Evolutionary conservation across 2,888 invertebrate genomes (phyloP).

Genomic region (Mimachlamys varia): DNA sequence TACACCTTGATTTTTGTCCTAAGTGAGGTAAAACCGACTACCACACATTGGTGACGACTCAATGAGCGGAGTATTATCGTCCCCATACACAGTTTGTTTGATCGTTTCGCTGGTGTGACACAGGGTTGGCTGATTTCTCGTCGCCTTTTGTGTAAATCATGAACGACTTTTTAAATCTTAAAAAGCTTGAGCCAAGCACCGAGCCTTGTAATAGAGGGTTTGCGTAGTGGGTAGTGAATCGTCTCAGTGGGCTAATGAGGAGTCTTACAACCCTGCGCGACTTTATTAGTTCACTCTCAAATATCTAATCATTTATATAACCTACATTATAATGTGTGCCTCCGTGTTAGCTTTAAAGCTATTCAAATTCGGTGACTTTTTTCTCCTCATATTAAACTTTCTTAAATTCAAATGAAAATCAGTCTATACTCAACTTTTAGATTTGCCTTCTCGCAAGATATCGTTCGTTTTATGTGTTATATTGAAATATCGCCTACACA

Average conservation of each 20-base stretch:
- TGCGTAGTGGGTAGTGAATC: neutral
- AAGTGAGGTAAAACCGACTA: neutral
- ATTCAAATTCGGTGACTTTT: neutral
- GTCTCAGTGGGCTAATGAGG: neutral
- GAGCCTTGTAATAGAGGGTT: neutral
- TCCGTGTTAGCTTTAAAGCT: neutral
- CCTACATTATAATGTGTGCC: neutral
- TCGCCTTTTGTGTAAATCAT: slow-evolving; percentile 5
- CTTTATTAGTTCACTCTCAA: slow-evolving; percentile 5
- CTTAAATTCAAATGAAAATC: neutral
- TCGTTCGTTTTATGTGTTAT: too few relatives aligned
- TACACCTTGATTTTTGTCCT: neutral
- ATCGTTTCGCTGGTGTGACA: slow-evolving; percentile 20
- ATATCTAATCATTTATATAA: neutral
- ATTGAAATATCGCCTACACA: neutral
- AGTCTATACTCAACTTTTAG: neutral
- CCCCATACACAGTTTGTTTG: neutral
- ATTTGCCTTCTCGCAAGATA: too few relatives aligned
- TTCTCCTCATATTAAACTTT: slow-evolving; percentile 11
- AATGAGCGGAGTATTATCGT: neutral
- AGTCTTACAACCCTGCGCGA: neutral
- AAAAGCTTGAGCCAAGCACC: neutral
- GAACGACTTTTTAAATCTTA: slow-evolving; percentile 18
- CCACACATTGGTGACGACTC: neutral
- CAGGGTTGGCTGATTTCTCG: neutral